A percentile compares a stretch with the other conserved stretches of the same genome.
These are phyloP conservation scores for Neodontobutis hainanensis DNA, from an alignment of 2,113 vertebrate genomes.

Conservation along the genomic window DNA sequence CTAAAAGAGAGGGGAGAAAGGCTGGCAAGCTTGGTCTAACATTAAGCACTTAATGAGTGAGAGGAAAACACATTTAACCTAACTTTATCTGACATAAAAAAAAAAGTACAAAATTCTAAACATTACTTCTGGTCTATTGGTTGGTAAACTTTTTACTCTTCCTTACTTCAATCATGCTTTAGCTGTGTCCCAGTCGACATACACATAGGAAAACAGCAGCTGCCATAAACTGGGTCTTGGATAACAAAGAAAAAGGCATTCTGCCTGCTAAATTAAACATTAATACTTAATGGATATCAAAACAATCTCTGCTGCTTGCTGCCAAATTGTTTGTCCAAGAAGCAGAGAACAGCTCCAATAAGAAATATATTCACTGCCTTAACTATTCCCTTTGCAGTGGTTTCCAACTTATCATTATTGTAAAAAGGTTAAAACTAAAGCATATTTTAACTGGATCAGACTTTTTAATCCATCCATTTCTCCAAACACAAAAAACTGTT, in stretches of 20 bases:
- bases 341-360: neutral
- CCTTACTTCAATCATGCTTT: no score
- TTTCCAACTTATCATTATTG: neutral
- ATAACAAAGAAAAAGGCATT: neutral
- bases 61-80: neutral
- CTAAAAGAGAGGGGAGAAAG: conserved; percentile 19
- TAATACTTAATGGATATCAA: conserved; percentile 43
- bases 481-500: no score
- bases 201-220: neutral
- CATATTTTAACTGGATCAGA: no score
- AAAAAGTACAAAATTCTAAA: no score
- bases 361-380: neutral
- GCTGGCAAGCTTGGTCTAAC: conserved; percentile 4
- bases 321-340: conserved; percentile 21
- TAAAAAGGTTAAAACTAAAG: no score
- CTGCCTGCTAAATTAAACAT: conserved; percentile 26
- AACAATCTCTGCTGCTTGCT: conserved; percentile 9
- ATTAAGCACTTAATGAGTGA: conserved; percentile 1
- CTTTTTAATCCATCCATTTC: no score
- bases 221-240: neutral
- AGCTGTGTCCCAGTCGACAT: neutral
- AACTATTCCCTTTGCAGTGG: neutral
- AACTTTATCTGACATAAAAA: neutral
- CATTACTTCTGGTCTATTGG: no score
- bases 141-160: no score